Percentiles rank a stretch among this genome's conserved stretches.
Evolutionary conservation across 1,140 invertebrate species (phyloP).

Genomic region (Heliconius nattereri): DNA sequence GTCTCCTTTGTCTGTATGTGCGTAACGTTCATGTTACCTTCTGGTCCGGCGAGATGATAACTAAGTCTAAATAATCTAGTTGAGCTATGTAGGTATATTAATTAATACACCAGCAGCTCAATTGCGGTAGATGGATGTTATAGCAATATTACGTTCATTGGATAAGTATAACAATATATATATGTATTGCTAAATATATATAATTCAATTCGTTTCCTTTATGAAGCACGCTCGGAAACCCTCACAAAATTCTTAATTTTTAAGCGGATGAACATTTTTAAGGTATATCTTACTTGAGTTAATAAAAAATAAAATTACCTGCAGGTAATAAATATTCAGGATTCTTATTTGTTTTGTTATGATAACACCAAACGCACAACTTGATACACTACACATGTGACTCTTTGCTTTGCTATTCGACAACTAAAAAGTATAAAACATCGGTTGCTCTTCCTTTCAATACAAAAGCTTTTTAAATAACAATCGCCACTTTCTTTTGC

Average conservation of each 20-base stretch:
- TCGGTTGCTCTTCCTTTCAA: conserved; percentile 60
- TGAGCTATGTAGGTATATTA: conserved; percentile 11
- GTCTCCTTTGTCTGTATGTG: conserved; percentile 76
- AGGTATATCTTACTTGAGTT: not conserved
- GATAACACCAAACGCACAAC: conserved; percentile 25
- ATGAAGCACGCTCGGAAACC: not conserved
- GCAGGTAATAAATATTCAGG: not conserved
- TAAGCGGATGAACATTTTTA: no score
- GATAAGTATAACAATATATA: not conserved
- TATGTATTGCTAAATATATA: no score
- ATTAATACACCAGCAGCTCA: conserved; percentile 5
- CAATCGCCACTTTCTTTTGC: conserved; percentile 71
- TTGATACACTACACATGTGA: conserved; percentile 59
- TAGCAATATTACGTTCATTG: not conserved
- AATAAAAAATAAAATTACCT: conserved; percentile 21
- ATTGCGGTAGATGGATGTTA: not conserved
- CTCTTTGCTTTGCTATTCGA: conserved; percentile 56
- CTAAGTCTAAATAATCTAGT: conserved; percentile 16
- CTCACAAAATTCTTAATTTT: not conserved
- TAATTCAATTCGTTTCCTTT: not conserved
- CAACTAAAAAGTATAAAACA: conserved; percentile 73
- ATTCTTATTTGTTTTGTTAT: conserved; percentile 9
- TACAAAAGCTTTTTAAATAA: conserved; percentile 66
- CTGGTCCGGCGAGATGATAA: conserved; percentile 43
- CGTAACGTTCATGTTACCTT: conserved; percentile 66